These are phyloP conservation scores for Archips crataeganus DNA, from an alignment of 2,888 invertebrate species.

Conservation along the genomic window DNA sequence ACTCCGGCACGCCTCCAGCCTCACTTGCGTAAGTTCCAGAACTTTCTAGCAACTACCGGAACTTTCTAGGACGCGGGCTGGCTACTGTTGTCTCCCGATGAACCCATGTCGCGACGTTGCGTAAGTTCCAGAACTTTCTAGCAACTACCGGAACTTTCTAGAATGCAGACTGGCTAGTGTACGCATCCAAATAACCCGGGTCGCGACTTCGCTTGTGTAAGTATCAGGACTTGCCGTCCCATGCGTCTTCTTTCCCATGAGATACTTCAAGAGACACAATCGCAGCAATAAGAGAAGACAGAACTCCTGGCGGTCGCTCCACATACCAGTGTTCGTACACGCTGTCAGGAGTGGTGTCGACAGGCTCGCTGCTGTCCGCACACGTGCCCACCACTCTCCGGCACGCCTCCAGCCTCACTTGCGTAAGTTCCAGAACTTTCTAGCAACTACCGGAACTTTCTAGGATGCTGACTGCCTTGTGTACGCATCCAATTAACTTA, in stretches of 20 bases:
- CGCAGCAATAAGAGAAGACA: constrained; percentile 95
- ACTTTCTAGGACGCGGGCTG: too few relatives aligned
- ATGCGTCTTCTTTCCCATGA: too few relatives aligned
- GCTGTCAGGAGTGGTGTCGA: constrained; percentile 89
- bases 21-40: constrained; percentile 73
- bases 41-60: neutral
- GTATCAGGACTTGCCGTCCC: too few relatives aligned
- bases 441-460: neutral
- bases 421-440: constrained; percentile 60
- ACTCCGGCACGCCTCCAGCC: constrained; percentile 80
- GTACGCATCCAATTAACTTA: too few relatives aligned
- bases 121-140: constrained; percentile 58
- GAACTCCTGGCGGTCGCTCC: constrained; percentile 97
- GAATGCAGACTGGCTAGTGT: too few relatives aligned
- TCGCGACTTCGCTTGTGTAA: too few relatives aligned
- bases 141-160: neutral
- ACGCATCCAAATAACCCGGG: too few relatives aligned
- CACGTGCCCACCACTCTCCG: constrained; percentile 75
- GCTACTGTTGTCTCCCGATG: constrained; percentile 77
- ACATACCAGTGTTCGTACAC: constrained; percentile 98
- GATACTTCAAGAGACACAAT: too few relatives aligned
- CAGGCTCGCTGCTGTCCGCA: constrained; percentile 77
- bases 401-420: constrained; percentile 81
- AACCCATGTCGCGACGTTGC: too few relatives aligned
- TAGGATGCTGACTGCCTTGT: neutral